Conservation (phyloP, 2,888 invertebrate species). For the Camptogramma bilineatum region DNA sequence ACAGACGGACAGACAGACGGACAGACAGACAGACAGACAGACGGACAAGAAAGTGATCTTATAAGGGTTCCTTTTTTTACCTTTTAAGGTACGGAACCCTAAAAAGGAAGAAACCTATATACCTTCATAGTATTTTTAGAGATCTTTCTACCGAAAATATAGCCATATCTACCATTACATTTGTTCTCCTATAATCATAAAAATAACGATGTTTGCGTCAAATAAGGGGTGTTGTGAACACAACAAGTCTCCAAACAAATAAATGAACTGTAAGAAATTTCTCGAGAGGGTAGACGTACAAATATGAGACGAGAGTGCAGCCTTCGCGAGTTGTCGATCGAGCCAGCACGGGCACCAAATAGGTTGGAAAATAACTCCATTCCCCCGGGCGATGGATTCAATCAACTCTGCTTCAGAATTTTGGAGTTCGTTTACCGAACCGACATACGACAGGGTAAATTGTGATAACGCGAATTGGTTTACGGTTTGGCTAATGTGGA, state of each 20-base stretch:
- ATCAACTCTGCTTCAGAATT: conserved; percentile 83
- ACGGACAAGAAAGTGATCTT: too few relatives aligned
- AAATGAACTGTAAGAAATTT: conserved; percentile 81
- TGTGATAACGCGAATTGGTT: conserved; percentile 67
- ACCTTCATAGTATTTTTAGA: background rate
- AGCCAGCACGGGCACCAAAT: conserved; percentile 70
- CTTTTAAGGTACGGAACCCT: too few relatives aligned
- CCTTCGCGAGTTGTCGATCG: conserved; percentile 51
- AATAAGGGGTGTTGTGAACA: conserved; percentile 63
- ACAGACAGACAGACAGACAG: too few relatives aligned
- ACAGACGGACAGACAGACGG: too few relatives aligned
- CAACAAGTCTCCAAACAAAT: conserved; percentile 75
- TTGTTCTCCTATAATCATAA: conserved; percentile 57
- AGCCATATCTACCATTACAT: conserved; percentile 35
- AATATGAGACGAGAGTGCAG: conserved; percentile 65
- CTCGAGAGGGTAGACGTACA: conserved; percentile 72
- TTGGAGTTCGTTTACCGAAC: conserved; percentile 81
- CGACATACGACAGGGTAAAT: conserved; percentile 56
- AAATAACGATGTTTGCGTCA: conserved; percentile 57
- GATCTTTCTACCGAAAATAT: background rate
- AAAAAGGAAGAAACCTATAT: background rate
- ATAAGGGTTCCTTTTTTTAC: too few relatives aligned
- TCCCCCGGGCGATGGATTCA: conserved; percentile 82
- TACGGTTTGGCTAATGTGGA: conserved; percentile 51
- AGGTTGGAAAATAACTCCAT: conserved; percentile 81